These are phyloP conservation scores for Aleiodes testaceus DNA, from an alignment of 2,888 invertebrate genomes.

Conservation along the genomic window DNA sequence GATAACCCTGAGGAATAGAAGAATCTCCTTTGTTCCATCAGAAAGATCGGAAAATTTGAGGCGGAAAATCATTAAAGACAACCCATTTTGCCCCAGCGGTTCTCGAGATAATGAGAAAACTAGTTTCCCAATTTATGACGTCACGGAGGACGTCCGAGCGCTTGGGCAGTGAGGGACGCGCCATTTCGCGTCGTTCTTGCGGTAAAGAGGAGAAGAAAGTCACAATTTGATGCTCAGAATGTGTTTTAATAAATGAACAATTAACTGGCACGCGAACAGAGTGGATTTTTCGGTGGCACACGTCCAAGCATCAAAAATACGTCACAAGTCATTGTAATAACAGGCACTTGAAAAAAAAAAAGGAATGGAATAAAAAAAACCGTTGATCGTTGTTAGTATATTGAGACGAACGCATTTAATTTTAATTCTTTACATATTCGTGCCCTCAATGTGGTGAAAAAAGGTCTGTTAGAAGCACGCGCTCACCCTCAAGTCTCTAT, in stretches of 20 bases:
- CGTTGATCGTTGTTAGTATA: constrained; percentile 31
- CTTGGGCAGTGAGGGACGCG: too few species aligned
- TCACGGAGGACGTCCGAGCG: too few species aligned
- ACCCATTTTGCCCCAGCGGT: too few species aligned
- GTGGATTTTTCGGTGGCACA: constrained; percentile 7
- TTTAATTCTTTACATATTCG: constrained; percentile 41
- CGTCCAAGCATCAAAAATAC: constrained; percentile 25
- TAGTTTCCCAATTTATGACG: too few species aligned
- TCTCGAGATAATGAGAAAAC: too few species aligned
- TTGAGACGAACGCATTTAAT: constrained; percentile 26
- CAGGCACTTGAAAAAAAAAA: too few species aligned
- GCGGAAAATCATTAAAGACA: too few species aligned
- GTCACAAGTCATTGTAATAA: constrained; percentile 13
- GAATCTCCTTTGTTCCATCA: too few species aligned
- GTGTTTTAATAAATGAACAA: constrained; percentile 23
- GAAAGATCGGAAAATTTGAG: too few species aligned
- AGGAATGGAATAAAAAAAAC: constrained; percentile 1
- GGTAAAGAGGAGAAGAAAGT: too few species aligned
- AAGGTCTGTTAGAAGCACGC: constrained; percentile 32
- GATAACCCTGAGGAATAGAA: too few species aligned
- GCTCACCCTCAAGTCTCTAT: constrained; percentile 30
- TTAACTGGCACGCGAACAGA: constrained; percentile 19
- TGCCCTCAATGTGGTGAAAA: constrained; percentile 12
- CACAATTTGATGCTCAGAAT: not conserved
- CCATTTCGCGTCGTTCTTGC: too few species aligned